Conservation (phyloP, 2,797 vertebrate genomes). For the Lophotriccus pileatus region DNA sequence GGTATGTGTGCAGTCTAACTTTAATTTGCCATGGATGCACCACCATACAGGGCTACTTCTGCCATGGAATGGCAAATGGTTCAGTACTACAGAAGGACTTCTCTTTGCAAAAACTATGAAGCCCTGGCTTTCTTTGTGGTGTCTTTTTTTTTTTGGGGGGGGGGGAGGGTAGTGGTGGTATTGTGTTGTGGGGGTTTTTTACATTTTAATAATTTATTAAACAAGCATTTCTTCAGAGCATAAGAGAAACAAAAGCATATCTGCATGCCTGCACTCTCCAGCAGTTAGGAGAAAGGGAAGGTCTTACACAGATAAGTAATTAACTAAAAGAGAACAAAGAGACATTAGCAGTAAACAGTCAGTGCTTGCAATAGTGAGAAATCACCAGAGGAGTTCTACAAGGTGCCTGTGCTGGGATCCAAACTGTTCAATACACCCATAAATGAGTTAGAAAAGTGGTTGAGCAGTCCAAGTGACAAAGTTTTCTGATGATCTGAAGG, state of each 20-base stretch:
- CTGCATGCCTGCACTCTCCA: neutral
- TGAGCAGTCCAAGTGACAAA: neutral
- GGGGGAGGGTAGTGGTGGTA: too few species aligned
- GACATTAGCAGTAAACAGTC: neutral
- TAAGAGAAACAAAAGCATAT: neutral
- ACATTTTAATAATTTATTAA: neutral
- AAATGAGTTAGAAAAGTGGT: neutral
- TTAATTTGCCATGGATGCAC: neutral
- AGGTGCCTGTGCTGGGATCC: neutral
- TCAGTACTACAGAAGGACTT: neutral
- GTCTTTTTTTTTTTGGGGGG: neutral
- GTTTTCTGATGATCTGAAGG: neutral
- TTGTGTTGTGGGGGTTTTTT: neutral
- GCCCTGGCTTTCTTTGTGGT: rapidly evolving
- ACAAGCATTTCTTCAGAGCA: neutral
- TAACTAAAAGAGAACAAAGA: neutral
- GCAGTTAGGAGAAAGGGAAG: neutral
- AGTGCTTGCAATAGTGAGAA: neutral
- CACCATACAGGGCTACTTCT: neutral
- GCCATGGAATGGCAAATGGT: neutral
- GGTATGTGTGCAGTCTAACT: neutral
- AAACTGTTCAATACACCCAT: neutral
- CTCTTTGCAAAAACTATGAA: neutral
- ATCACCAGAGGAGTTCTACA: neutral
- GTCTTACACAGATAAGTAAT: neutral